Conservation (phyloP, 37 sponge, comb jelly and placozoan species). For the Crambe crambe region DNA sequence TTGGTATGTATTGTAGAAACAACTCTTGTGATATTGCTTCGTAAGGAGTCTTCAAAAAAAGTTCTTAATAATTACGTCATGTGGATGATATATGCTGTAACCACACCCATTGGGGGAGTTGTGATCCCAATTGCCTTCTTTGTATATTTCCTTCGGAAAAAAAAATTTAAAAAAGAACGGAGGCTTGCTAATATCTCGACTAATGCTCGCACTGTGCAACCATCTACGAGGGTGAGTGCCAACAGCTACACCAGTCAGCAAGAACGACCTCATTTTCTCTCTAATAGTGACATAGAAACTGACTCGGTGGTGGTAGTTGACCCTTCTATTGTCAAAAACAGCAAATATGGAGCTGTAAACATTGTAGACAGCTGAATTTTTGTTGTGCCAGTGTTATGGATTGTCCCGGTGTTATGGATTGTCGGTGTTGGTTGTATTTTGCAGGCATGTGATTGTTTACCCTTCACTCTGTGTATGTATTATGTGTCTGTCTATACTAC, state of each 20-base stretch:
- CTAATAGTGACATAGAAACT: neutral
- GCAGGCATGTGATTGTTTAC: too few relatives aligned
- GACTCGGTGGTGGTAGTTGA: too few relatives aligned
- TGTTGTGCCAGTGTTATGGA: too few relatives aligned
- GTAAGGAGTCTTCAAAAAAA: neutral
- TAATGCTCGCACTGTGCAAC: neutral
- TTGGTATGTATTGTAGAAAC: neutral
- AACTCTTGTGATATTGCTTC: neutral
- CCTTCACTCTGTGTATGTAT: too few relatives aligned
- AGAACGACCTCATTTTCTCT: neutral
- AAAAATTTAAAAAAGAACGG: neutral
- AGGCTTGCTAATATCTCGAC: neutral
- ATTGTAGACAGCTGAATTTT: too few relatives aligned
- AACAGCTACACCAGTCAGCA: neutral
- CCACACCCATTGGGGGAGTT: conserved; percentile 15
- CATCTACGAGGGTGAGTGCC: neutral
- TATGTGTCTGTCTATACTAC: too few relatives aligned
- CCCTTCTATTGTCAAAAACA: too few relatives aligned
- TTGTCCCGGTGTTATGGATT: too few relatives aligned
- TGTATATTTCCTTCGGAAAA: neutral
- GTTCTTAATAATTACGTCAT: neutral
- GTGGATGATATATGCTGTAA: conserved; percentile 4
- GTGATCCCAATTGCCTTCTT: conserved; percentile 7
- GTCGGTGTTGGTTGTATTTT: too few relatives aligned
- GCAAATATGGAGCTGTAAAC: too few relatives aligned